phyloP scores from a whole-genome alignment of 2,888 invertebrate genomes.

The Cylindroiulus punctatus region DNA sequence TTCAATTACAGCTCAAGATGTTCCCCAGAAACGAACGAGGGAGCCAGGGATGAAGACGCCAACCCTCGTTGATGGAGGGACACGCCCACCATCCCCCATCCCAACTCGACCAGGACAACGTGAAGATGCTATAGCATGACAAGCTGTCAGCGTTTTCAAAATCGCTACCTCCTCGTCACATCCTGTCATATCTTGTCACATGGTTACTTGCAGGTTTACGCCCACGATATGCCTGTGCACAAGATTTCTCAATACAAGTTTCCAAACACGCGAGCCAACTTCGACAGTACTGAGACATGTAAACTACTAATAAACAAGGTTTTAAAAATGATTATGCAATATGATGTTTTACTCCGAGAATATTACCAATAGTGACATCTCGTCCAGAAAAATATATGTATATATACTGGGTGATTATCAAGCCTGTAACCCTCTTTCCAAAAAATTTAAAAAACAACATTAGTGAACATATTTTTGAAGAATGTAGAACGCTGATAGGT shows the following conservation, averaged over 20 bases:
- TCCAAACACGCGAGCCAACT: background rate
- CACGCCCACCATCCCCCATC: background rate
- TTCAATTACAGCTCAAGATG: conserved; percentile 5
- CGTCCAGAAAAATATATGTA: too few relatives aligned
- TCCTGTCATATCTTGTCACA: conserved; percentile 21
- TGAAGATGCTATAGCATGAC: background rate
- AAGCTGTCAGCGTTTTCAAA: background rate
- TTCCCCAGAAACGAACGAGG: background rate
- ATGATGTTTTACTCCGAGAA: too few relatives aligned
- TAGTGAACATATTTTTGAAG: too few relatives aligned
- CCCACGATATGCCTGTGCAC: background rate
- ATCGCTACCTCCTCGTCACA: background rate
- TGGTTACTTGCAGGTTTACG: background rate
- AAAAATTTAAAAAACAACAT: too few relatives aligned
- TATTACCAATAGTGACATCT: too few relatives aligned
- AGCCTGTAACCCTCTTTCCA: too few relatives aligned
- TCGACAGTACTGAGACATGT: background rate
- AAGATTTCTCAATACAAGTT: background rate
- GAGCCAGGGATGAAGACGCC: background rate
- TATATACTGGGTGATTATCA: too few relatives aligned
- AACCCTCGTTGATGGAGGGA: background rate
- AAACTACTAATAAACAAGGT: background rate
- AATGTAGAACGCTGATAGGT: too few relatives aligned
- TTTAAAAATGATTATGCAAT: too few relatives aligned
- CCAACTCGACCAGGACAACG: conserved; percentile 4